These are phyloP conservation scores for Archilochus colubris DNA, from an alignment of 2,113 vertebrate genomes.

Conservation along the genomic window DNA sequence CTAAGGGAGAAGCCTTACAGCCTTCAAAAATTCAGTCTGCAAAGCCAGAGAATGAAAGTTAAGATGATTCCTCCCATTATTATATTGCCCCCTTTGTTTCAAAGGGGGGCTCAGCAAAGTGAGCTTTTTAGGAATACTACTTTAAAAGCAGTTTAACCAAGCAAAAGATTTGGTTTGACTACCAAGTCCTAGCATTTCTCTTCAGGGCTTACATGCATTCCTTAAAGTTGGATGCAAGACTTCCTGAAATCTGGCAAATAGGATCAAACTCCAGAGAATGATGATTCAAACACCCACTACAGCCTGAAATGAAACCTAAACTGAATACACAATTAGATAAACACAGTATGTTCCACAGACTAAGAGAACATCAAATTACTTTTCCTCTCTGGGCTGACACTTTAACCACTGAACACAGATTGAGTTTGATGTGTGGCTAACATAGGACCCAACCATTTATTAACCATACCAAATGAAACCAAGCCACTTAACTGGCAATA, in stretches of 20 bases:
- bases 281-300: constrained; percentile 48
- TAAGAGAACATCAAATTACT: constrained; percentile 64
- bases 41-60: neutral
- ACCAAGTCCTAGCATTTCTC: constrained; percentile 26
- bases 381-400: constrained; percentile 8
- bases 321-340: constrained; percentile 56
- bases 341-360: constrained; percentile 58
- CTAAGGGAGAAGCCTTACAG: neutral
- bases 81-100: neutral
- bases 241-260: constrained; percentile 50
- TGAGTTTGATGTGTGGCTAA: neutral
- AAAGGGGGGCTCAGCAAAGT: too few relatives aligned
- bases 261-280: neutral
- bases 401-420: constrained; percentile 38
- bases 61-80: neutral
- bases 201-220: constrained; percentile 13
- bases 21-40: neutral
- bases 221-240: constrained; percentile 11
- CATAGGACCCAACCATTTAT: neutral
- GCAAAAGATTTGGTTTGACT: neutral
- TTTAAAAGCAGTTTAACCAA: neutral
- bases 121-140: neutral
- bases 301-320: constrained; percentile 57
- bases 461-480: neutral
- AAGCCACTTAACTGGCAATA: neutral